Evolutionary conservation across 2,797 vertebrate species (phyloP), one percentile per base, ranked within the genome.

Genomic region (Graptemys geographica): DNA sequence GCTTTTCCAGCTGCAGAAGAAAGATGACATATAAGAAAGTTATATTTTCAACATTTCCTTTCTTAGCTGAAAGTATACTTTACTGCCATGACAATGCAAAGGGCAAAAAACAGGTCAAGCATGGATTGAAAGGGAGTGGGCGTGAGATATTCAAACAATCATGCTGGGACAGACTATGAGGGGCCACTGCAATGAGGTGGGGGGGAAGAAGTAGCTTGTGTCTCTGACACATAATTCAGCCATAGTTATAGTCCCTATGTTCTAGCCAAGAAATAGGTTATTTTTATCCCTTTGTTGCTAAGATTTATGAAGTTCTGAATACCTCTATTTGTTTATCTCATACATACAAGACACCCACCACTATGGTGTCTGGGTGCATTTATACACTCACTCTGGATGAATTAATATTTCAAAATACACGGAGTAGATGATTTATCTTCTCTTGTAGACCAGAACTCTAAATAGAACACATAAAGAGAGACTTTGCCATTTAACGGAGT

Each of bases 61-160:
- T 94, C 80, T 87, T 81, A 52, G 69, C 56, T 82, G 57, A 33
- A 74, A 65, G 5, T 44, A 31, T 83, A 57, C 79, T 52, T 16
- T 52, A 90, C 53, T 87, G 87, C 81, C 78, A 94, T 55, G 21
- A 81, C 81, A 90, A 87, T 0, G 0, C 12, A 86, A 83, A 85
- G 4, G 2, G 4, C 44, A 92, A 27, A 83, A 51, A 9, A 76
- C 6, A 90, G 74, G 31, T 87, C 79, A 94, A 15, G 21, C 72
- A 89, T 93, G 21, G 72, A 83, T 83, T 90, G 90, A 86, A 90
- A 91, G 7, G 21, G 47, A 81, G 33, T 5, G 79, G 41, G 55
- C 90, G 56, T 12, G 92, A 76, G 25, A 93, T 44, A 89, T 4
- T 1, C 2, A 76, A 83, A 85, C 91, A 87, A 84, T 65, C 87